Evolutionary conservation across 2,113 vertebrate species (phyloP).

Genomic region (Clinocottus analis): DNA sequence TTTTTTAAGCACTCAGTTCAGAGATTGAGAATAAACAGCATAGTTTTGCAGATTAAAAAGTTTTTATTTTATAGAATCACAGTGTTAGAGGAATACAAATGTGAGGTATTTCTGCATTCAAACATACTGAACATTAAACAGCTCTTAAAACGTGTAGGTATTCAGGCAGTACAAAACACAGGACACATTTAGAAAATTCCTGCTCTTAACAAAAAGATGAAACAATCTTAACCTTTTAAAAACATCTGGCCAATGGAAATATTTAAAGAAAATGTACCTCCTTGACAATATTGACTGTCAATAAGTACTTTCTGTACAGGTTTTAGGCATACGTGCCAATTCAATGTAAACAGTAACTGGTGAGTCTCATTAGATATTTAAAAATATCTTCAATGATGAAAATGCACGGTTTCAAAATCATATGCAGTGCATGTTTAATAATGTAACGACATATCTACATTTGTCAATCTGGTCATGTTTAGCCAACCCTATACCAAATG

Average conservation of each 20-base stretch:
- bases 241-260: slow-evolving; percentile 26
- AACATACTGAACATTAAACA: slow-evolving; percentile 45
- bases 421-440: slow-evolving; percentile 42
- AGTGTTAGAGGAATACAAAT: slow-evolving; percentile 43
- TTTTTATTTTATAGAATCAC: slow-evolving; percentile 61
- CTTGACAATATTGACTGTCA: slow-evolving; percentile 16
- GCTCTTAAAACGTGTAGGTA: slow-evolving; percentile 23
- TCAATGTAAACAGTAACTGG: slow-evolving; percentile 72
- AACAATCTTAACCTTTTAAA: slow-evolving; percentile 24
- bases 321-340: slow-evolving; percentile 49
- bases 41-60: slow-evolving; percentile 19
- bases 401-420: slow-evolving; percentile 1
- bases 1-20: neutral
- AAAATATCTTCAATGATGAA: slow-evolving; percentile 30
- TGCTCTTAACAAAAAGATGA: slow-evolving; percentile 31
- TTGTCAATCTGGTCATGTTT: slow-evolving; percentile 8
- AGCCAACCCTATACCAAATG: neutral
- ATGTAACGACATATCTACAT: slow-evolving; percentile 7
- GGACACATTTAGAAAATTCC: slow-evolving; percentile 30
- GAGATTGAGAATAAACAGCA: neutral
- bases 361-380: slow-evolving; percentile 37
- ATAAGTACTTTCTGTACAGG: slow-evolving; percentile 48
- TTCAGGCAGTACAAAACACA: slow-evolving; percentile 56
- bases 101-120: slow-evolving; percentile 69
- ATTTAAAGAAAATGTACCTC: slow-evolving; percentile 14